phyloP scores from a whole-genome alignment of 2,797 vertebrate genomes.

The Emys orbicularis region DNA sequence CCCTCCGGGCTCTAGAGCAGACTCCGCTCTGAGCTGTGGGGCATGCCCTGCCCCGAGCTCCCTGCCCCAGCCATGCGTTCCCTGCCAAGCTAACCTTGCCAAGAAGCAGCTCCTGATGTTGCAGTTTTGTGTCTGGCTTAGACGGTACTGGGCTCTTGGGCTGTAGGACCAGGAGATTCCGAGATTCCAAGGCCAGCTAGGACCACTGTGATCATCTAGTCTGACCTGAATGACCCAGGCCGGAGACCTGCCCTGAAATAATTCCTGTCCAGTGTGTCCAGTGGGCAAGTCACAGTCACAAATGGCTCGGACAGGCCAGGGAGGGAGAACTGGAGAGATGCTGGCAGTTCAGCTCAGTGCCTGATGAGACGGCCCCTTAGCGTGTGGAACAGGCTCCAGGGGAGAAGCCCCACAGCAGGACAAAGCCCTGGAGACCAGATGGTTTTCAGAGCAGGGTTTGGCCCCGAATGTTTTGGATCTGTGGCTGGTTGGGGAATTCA shows the following conservation, averaged over 20 bases:
- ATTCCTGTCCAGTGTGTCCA: not conserved
- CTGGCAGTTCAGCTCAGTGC: not conserved
- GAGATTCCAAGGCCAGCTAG: not conserved
- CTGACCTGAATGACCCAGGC: not conserved
- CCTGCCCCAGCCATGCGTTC: rapidly evolving
- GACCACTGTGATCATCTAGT: no score
- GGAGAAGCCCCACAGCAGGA: not conserved
- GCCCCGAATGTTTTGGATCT: not conserved
- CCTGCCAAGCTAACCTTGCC: not conserved
- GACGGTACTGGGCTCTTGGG: not conserved
- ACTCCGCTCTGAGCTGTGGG: not conserved
- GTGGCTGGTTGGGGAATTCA: not conserved
- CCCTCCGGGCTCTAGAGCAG: rapidly evolving
- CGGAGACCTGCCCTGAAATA: not conserved
- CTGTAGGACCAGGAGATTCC: not conserved
- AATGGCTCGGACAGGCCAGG: not conserved
- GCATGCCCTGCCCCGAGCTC: not conserved
- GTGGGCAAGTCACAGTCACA: no score
- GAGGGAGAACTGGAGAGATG: not conserved
- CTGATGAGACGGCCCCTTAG: not conserved
- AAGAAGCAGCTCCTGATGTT: not conserved
- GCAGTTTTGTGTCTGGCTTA: not conserved
- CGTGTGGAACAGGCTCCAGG: not conserved
- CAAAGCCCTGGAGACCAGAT: not conserved
- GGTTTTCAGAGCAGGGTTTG: not conserved